A percentile compares a stretch with the other conserved stretches of the same genome.
Conservation (phyloP, 2,888 invertebrate genomes). For the Dynastes maya region DNA sequence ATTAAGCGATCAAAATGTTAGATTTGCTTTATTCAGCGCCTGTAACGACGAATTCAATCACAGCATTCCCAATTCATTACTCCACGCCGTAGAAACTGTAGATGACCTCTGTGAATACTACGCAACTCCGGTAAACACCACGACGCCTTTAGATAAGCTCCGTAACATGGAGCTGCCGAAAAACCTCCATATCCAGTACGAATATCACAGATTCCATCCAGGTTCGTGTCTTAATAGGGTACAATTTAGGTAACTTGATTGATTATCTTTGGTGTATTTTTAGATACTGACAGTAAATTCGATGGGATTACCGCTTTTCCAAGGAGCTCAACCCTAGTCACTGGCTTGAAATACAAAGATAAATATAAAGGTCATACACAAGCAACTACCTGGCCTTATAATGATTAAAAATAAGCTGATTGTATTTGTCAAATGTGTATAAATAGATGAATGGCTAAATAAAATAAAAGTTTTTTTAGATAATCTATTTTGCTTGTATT, state of each 20-base stretch:
- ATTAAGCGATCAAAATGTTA: slow-evolving; percentile 72
- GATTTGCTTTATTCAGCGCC: slow-evolving; percentile 80
- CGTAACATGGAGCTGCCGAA: slow-evolving; percentile 84
- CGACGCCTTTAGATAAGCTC: slow-evolving; percentile 83
- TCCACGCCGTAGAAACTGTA: slow-evolving; percentile 84
- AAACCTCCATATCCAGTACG: slow-evolving; percentile 88
- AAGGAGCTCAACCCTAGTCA: slow-evolving; percentile 86
- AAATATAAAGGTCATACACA: slow-evolving; percentile 85
- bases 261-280: slow-evolving; percentile 54
- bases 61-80: slow-evolving; percentile 85
- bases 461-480: no score
- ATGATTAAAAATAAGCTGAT: slow-evolving; percentile 10
- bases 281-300: slow-evolving; percentile 81
- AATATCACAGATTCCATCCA: slow-evolving; percentile 89
- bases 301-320: slow-evolving; percentile 89
- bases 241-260: slow-evolving; percentile 12
- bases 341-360: slow-evolving; percentile 85
- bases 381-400: slow-evolving; percentile 76
- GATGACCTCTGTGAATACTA: slow-evolving; percentile 84
- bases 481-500: no score
- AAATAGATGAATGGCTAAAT: background rate
- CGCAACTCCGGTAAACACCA: slow-evolving; percentile 78
- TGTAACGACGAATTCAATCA: slow-evolving; percentile 84
- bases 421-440: background rate
- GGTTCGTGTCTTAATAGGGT: slow-evolving; percentile 69